Percentiles rank a stretch among this genome's conserved stretches.
phyloP scores from a whole-genome alignment of 2,888 invertebrate genomes.

The Cerastis leucographa region DNA sequence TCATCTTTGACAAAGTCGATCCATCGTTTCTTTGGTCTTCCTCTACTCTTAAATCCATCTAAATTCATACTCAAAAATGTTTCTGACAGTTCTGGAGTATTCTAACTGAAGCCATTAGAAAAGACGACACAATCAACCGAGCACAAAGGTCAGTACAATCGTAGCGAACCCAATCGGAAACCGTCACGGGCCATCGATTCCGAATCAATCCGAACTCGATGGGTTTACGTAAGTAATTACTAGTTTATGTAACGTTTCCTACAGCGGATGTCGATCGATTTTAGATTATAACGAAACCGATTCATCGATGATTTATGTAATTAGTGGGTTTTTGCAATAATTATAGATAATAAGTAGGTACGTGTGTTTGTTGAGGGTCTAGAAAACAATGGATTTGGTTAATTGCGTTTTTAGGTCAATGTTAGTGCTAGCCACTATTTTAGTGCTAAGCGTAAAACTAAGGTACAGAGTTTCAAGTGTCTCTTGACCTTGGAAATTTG shows the following conservation, averaged over 20 bases:
- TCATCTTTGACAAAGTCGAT: too few relatives aligned
- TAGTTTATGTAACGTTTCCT: conserved; percentile 63
- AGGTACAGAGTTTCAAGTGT: too few relatives aligned
- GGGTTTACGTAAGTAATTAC: conserved; percentile 64
- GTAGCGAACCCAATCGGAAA: conserved; percentile 66
- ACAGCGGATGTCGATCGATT: conserved; percentile 53
- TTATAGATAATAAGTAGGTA: conserved; percentile 10
- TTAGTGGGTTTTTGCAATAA: conserved; percentile 41
- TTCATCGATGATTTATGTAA: conserved; percentile 52
- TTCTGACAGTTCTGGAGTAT: conserved; percentile 11
- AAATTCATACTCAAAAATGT: too few relatives aligned
- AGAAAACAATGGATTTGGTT: conserved; percentile 8
- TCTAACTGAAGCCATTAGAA: conserved; percentile 7
- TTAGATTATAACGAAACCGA: conserved; percentile 38
- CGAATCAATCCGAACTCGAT: conserved; percentile 56
- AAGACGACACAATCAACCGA: conserved; percentile 37
- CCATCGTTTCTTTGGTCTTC: too few relatives aligned
- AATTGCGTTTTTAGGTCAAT: neutral
- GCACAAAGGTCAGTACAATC: conserved; percentile 65
- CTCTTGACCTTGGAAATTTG: too few relatives aligned
- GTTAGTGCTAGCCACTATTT: neutral
- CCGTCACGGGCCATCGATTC: conserved; percentile 64
- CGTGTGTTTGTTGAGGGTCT: conserved; percentile 2
- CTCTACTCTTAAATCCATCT: too few relatives aligned
- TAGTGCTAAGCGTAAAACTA: too few relatives aligned